These are phyloP conservation scores for Diarsia rubi DNA, from an alignment of 2,888 invertebrate genomes.

Conservation along the genomic window DNA sequence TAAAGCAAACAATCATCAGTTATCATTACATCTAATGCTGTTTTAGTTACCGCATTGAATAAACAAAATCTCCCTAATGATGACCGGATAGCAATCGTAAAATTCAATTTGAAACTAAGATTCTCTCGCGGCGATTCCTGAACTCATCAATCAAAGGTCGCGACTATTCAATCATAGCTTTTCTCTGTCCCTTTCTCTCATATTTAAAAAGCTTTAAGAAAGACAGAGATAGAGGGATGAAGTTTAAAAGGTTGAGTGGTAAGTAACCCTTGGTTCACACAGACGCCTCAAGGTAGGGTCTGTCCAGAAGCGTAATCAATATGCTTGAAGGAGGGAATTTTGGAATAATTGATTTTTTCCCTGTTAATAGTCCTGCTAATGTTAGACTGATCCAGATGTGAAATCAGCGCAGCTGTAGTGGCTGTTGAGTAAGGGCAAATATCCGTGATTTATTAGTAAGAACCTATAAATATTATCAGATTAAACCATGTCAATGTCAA, in stretches of 20 bases:
- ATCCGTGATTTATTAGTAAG: too few relatives aligned
- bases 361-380: slow-evolving; percentile 57
- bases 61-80: slow-evolving; percentile 78
- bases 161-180: slow-evolving; percentile 63
- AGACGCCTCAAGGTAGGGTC: slow-evolving; percentile 74
- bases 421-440: background rate
- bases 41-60: slow-evolving; percentile 70
- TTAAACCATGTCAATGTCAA: background rate
- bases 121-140: slow-evolving; percentile 74
- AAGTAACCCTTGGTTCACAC: slow-evolving; percentile 74
- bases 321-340: slow-evolving; percentile 68
- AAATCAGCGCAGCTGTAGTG: slow-evolving; percentile 41
- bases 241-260: slow-evolving; percentile 46
- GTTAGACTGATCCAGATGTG: slow-evolving; percentile 42
- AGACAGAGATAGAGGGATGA: slow-evolving; percentile 52
- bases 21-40: slow-evolving; percentile 42
- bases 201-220: background rate
- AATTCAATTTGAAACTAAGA: slow-evolving; percentile 76
- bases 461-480: too few relatives aligned
- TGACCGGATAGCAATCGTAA: slow-evolving; percentile 70
- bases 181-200: slow-evolving; percentile 55
- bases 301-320: slow-evolving; percentile 78
- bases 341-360: slow-evolving; percentile 65
- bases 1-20: background rate
- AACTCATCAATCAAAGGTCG: slow-evolving; percentile 82